A percentile compares a stretch with the other conserved stretches of the same genome.
Conservation (phyloP, 2,888 invertebrate genomes). For the Stratiomys singularior region DNA sequence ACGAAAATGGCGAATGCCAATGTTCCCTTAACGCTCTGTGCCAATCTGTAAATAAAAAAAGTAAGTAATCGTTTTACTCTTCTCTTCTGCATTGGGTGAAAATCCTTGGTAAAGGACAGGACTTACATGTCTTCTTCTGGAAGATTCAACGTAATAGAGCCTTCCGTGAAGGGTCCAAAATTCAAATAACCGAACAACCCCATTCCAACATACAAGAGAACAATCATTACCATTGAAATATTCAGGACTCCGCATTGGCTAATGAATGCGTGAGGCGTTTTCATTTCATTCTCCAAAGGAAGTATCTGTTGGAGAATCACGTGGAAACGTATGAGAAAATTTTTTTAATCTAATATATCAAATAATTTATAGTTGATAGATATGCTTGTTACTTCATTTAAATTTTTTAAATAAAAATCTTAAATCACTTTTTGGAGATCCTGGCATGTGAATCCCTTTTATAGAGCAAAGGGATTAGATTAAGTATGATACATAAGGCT, state of each 20-base stretch:
- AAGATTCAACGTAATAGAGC: slow-evolving; percentile 89
- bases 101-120: no score
- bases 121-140: slow-evolving; percentile 75
- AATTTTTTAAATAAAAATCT: no score
- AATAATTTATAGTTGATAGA: no score
- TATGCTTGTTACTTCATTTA: no score
- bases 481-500: no score
- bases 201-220: slow-evolving; percentile 85
- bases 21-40: slow-evolving; percentile 77
- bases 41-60: slow-evolving; percentile 69
- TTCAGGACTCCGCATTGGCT: slow-evolving; percentile 87
- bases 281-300: slow-evolving; percentile 95
- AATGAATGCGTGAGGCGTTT: slow-evolving; percentile 82
- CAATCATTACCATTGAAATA: slow-evolving; percentile 82
- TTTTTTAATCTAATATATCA: no score
- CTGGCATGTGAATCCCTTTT: no score
- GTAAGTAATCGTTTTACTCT: no score
- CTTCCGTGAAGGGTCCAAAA: slow-evolving; percentile 77
- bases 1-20: slow-evolving; percentile 86
- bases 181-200: slow-evolving; percentile 92
- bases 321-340: no score
- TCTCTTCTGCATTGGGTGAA: no score
- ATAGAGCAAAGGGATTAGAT: no score
- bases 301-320: slow-evolving; percentile 75
- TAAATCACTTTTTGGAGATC: no score